Evolutionary conservation across 2,888 invertebrate genomes (phyloP).

Genomic region (Meiosimyza decipiens): DNA sequence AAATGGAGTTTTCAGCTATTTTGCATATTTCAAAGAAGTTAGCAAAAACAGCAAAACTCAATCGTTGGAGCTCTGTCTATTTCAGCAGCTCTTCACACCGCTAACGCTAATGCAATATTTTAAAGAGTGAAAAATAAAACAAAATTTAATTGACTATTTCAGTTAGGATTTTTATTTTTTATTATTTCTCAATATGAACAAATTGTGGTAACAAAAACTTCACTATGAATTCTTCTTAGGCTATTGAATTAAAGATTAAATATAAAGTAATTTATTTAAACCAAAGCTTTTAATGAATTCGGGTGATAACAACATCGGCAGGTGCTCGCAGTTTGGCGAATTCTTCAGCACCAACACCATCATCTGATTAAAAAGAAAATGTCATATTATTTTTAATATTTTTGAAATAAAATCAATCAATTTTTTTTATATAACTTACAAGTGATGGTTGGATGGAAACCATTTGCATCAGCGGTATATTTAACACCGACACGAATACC

Average conservation of each 20-base stretch:
- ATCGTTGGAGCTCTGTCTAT: too few relatives aligned
- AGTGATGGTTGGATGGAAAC: conserved; percentile 58
- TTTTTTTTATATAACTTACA: conserved; percentile 50
- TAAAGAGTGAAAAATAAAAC: too few relatives aligned
- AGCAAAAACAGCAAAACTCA: too few relatives aligned
- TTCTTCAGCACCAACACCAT: conserved; percentile 53
- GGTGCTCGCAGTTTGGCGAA: conserved; percentile 52
- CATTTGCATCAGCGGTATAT: conserved; percentile 60
- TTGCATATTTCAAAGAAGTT: too few relatives aligned
- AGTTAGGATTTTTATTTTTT: background rate
- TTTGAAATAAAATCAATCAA: background rate
- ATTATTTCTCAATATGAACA: background rate
- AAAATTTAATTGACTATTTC: too few relatives aligned
- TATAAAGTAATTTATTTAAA: background rate
- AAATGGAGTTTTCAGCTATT: too few relatives aligned
- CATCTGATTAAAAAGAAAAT: conserved; percentile 48
- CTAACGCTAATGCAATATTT: too few relatives aligned
- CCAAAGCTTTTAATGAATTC: conserved; percentile 24
- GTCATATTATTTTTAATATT: background rate
- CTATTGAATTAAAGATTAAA: background rate
- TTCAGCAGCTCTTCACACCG: too few relatives aligned
- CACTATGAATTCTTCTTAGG: background rate
- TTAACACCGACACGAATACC: conserved; percentile 59
- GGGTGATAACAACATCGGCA: conserved; percentile 50
- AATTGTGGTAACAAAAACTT: conserved; percentile 14